These are phyloP conservation scores for Pardosa pseudoannulata DNA, from an alignment of 2,888 invertebrate species.

Conservation along the genomic window DNA sequence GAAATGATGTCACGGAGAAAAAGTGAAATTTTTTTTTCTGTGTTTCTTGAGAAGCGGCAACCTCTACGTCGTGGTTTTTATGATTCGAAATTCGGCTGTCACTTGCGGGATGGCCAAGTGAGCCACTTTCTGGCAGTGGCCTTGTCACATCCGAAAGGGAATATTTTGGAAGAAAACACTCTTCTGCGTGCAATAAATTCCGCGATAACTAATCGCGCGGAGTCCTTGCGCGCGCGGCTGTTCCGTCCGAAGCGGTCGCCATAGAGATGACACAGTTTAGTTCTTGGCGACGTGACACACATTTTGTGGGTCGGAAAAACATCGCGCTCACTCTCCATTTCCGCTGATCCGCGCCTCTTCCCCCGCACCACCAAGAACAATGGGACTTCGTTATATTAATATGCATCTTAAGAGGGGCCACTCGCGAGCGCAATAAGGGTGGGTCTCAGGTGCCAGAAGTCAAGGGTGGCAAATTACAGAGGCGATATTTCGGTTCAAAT, in stretches of 20 bases:
- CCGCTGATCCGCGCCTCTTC: neutral
- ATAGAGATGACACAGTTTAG: conserved; percentile 67
- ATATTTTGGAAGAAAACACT: conserved; percentile 5
- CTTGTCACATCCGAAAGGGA: neutral
- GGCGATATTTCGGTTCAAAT: no score
- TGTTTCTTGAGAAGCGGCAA: no score
- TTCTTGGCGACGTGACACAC: conserved; percentile 48
- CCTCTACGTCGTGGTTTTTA: no score
- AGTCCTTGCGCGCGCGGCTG: neutral
- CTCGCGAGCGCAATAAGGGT: no score
- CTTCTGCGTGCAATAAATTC: conserved; percentile 15
- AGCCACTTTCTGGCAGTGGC: neutral
- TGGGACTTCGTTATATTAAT: neutral
- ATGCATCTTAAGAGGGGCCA: neutral
- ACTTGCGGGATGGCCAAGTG: neutral
- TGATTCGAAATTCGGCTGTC: no score
- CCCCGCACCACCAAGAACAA: neutral
- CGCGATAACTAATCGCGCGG: conserved; percentile 21
- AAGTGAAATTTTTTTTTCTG: no score
- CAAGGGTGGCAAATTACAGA: no score
- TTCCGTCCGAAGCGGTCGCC: conserved; percentile 23
- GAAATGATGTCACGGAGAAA: no score
- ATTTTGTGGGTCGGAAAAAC: conserved; percentile 44
- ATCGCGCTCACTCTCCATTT: conserved; percentile 23
- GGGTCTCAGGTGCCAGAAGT: no score